A percentile compares a stretch with the other conserved stretches of the same genome.
Conservation (phyloP, 2,888 invertebrate genomes). For the Iphiclides podalirius region DNA sequence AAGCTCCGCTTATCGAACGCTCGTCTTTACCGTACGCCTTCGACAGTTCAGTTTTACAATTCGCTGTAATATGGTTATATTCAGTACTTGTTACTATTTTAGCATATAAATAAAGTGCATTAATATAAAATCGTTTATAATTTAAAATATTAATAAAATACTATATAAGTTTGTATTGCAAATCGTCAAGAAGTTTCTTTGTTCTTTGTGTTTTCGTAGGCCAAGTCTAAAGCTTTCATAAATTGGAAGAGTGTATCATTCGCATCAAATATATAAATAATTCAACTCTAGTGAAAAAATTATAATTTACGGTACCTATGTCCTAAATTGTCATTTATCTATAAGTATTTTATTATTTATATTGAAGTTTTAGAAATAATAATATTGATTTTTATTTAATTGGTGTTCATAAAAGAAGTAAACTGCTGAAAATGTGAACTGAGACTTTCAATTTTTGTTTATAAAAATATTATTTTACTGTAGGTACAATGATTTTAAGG, state of each 20-base stretch:
- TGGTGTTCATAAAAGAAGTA: no score
- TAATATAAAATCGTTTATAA: not conserved
- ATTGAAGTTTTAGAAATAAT: no score
- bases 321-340: no score
- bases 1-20: not conserved
- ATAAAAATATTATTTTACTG: no score
- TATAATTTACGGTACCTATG: no score
- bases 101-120: not conserved
- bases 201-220: slow-evolving; percentile 15
- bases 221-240: not conserved
- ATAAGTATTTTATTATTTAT: no score
- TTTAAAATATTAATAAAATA: not conserved
- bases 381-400: no score
- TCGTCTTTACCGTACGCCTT: not conserved
- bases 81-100: not conserved
- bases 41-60: not conserved
- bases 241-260: not conserved
- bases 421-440: no score
- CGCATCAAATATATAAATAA: no score
- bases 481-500: no score
- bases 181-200: slow-evolving; percentile 1
- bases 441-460: no score
- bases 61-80: not conserved
- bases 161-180: not conserved
- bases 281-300: no score